Evolutionary conservation across 2,888 invertebrate species (phyloP), one percentile per base, ranked within the genome.

Genomic region (Diarsia brunnea): DNA sequence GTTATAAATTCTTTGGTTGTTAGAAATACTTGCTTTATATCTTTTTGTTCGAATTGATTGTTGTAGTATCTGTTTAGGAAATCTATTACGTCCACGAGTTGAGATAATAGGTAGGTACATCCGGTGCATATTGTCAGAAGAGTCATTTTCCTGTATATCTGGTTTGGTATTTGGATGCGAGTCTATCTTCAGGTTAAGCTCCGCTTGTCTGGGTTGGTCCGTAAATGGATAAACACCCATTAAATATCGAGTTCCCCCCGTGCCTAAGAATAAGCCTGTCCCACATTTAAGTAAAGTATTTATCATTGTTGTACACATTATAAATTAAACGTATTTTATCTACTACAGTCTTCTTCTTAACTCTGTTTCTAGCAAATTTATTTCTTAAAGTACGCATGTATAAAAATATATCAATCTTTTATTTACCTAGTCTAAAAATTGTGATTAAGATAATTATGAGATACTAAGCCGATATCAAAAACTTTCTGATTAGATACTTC

Each of bases 1-100:
- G 55, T 66, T 71, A 84, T 66, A 38, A 74, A 60, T 84, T 70
- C 53, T 58, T 73, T 65, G 4, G 4, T 68, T 70, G 24, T 73
- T 68, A 7, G 11, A 51, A n/a, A 43, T 64, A 58, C 47, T 10
- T 24, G 7, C 31, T n/a, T 68, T 61, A 31, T 63, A n/a, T n/a
- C n/a, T n/a, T n/a, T 68, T 24, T 58, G 55, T 51, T 49, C 27
- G 14, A n/a, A 31, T 21, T 63, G 21, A 81, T 81, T 67, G 61
- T 78, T 68, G 14, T 68, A n/a, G 19, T 38, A 58, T 60, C n/a
- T 51, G 4, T 70, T 47, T 47, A 16, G 27, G 21, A 72, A 71
- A 58, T 58, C 12, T 47, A 70, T 60, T 51, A 58, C 31, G 2
- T 49, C 49, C 58, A 66, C 49, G 66, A 65, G 77, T 19, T 51